A percentile compares a stretch with the other conserved stretches of the same genome.
phyloP scores from a whole-genome alignment of 2,888 invertebrate genomes.

The Orthosia gracilis region DNA sequence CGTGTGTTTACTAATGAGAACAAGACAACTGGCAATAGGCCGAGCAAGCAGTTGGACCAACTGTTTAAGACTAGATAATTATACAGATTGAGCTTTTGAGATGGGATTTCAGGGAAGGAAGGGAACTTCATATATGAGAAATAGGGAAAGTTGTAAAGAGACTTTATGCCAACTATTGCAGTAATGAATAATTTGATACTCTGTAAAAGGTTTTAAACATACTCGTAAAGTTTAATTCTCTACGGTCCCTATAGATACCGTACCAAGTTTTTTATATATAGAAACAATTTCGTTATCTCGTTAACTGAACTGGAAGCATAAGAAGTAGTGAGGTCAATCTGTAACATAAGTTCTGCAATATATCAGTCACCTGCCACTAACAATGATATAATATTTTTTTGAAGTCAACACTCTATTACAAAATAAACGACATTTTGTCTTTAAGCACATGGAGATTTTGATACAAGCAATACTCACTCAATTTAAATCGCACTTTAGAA shows the following conservation, averaged over 20 bases:
- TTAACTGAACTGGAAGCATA: neutral
- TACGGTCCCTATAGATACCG: no score
- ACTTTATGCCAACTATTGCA: neutral
- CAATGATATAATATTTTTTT: neutral
- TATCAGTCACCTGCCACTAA: neutral
- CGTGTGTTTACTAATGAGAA: constrained; percentile 41
- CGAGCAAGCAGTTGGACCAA: neutral
- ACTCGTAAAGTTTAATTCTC: no score
- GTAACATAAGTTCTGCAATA: neutral
- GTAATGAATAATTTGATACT: neutral
- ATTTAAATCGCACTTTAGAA: constrained; percentile 58
- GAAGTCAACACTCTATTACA: constrained; percentile 11
- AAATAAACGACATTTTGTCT: constrained; percentile 7
- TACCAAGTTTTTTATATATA: neutral
- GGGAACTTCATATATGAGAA: neutral
- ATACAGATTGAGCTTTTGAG: neutral
- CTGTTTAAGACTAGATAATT: neutral
- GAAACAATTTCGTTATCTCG: neutral
- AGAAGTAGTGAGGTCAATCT: neutral
- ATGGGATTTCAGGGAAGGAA: neutral
- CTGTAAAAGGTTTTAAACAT: neutral
- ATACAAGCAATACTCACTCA: constrained; percentile 32
- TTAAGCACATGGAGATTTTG: constrained; percentile 28
- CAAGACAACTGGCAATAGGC: constrained; percentile 14
- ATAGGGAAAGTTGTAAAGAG: neutral